Evolutionary conservation across 1,140 invertebrate species (phyloP).

Genomic region (Metaphire vulgaris): DNA sequence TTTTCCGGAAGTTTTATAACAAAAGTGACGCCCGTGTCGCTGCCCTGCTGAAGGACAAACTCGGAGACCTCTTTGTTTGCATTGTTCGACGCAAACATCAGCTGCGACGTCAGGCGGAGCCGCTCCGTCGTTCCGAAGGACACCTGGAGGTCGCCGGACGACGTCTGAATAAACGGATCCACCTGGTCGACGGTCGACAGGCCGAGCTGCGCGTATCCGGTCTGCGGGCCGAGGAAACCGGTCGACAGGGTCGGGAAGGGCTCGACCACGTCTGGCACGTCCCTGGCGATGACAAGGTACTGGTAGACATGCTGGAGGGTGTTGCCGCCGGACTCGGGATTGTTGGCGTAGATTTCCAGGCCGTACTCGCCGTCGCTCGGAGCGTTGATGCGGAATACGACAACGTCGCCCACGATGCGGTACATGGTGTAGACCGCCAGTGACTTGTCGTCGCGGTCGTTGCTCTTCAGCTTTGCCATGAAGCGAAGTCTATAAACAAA

Average conservation of each 20-base stretch:
- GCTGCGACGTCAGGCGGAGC: slow-evolving; percentile 48
- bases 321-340: slow-evolving; percentile 46
- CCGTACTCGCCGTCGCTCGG: slow-evolving; percentile 49
- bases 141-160: slow-evolving; percentile 42
- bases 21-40: slow-evolving; percentile 35
- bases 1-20: slow-evolving; percentile 38
- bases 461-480: slow-evolving; percentile 50
- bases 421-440: slow-evolving; percentile 48
- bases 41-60: slow-evolving; percentile 45
- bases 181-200: slow-evolving; percentile 42
- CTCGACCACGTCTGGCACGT: slow-evolving; percentile 38
- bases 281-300: slow-evolving; percentile 47
- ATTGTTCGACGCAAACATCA: slow-evolving; percentile 35
- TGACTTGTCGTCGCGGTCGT: slow-evolving; percentile 39
- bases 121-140: slow-evolving; percentile 35
- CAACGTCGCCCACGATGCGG: slow-evolving; percentile 46
- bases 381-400: slow-evolving; percentile 48
- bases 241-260: slow-evolving; percentile 47
- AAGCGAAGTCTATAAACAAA: slow-evolving; percentile 43
- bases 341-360: slow-evolving; percentile 52
- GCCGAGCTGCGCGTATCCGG: slow-evolving; percentile 45
- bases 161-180: slow-evolving; percentile 47
- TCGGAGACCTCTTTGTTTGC: slow-evolving; percentile 42
- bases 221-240: slow-evolving; percentile 49
- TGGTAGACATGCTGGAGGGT: slow-evolving; percentile 50